Conservation (phyloP, 2,888 invertebrate genomes). For the Linnaemya vulpina region DNA sequence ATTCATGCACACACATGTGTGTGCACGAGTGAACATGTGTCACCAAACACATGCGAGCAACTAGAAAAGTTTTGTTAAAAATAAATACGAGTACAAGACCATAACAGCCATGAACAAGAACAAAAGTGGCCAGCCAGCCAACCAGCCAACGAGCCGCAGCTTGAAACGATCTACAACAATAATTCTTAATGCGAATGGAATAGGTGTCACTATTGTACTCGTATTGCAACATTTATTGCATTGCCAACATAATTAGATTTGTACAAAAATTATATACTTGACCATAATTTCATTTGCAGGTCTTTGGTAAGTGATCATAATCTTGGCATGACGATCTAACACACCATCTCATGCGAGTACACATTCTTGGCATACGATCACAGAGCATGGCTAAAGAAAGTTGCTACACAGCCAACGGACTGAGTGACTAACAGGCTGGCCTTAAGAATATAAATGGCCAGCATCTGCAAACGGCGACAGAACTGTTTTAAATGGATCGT, state of each 20-base stretch:
- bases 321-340: slow-evolving; percentile 65
- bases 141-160: not conserved
- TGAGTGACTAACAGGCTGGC: no score
- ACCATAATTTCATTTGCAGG: slow-evolving; percentile 54
- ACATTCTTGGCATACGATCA: slow-evolving; percentile 34
- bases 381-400: slow-evolving; percentile 51
- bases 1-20: slow-evolving; percentile 2
- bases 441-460: not conserved
- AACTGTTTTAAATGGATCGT: slow-evolving; percentile 46
- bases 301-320: slow-evolving; percentile 28
- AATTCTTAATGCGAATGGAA: slow-evolving; percentile 50
- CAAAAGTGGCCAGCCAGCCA: slow-evolving; percentile 3
- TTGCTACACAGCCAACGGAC: slow-evolving; percentile 7
- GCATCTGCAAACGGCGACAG: not conserved
- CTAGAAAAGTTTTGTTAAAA: slow-evolving; percentile 9
- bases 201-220: slow-evolving; percentile 56
- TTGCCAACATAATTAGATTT: slow-evolving; percentile 71
- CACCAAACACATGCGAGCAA: slow-evolving; percentile 26
- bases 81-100: slow-evolving; percentile 19
- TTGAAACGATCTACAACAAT: slow-evolving; percentile 53
- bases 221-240: slow-evolving; percentile 62
- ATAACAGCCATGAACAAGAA: slow-evolving; percentile 41
- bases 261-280: slow-evolving; percentile 55
- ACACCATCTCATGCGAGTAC: slow-evolving; percentile 34
- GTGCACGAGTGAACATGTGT: slow-evolving; percentile 7